phyloP scores from a whole-genome alignment of 2,113 vertebrate species.

The Tragulus kanchil region DNA sequence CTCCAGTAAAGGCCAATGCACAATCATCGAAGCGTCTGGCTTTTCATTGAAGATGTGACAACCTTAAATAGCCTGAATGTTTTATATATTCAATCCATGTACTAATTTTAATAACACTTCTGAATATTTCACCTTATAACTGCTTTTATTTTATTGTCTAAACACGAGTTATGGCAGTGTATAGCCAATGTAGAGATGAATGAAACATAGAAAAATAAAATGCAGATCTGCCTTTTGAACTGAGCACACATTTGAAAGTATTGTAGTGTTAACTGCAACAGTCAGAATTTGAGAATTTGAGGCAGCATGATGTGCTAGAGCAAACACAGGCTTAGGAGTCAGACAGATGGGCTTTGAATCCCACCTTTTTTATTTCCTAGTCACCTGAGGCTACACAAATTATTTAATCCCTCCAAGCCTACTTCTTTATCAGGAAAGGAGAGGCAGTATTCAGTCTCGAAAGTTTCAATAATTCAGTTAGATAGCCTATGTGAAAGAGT shows the following conservation, averaged over 20 bases:
- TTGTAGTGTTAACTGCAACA: slow-evolving; percentile 21
- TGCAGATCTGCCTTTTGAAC: slow-evolving; percentile 19
- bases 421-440: slow-evolving; percentile 35
- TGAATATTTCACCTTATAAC: slow-evolving; percentile 34
- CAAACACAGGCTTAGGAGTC: neutral
- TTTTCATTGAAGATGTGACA: slow-evolving; percentile 47
- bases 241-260: slow-evolving; percentile 14
- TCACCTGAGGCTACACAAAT: neutral
- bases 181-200: neutral
- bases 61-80: neutral
- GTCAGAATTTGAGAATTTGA: slow-evolving; percentile 39
- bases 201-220: slow-evolving; percentile 46
- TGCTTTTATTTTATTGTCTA: slow-evolving; percentile 37
- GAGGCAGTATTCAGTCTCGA: neutral
- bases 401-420: neutral
- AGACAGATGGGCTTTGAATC: neutral
- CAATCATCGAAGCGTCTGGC: neutral
- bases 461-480: slow-evolving; percentile 48
- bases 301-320: neutral
- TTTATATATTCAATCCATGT: slow-evolving; percentile 1
- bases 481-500: neutral
- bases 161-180: slow-evolving; percentile 19
- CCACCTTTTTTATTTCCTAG: slow-evolving; percentile 25
- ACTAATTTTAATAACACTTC: slow-evolving; percentile 37
- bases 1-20: neutral